Base-by-base conservation (phyloP, 2,888 invertebrate genomes). In the Xestia c-nigrum region DNA sequence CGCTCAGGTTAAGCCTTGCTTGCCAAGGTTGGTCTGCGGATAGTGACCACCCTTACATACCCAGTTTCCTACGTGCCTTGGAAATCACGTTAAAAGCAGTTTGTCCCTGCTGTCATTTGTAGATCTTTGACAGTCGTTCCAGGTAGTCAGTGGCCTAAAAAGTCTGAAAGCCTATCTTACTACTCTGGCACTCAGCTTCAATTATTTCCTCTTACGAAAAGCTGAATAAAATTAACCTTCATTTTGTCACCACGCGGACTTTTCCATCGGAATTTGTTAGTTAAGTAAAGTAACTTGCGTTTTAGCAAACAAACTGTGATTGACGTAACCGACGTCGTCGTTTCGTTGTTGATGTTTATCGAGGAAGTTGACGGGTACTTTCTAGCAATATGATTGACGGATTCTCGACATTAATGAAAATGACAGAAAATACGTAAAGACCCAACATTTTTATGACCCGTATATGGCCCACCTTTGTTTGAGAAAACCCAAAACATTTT, bases 161-260 rank as follows among this genome's bases (percentile, higher is more conserved):
- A 31, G 31, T 31, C 31, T 31, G 31, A 3, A 1, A 31, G 3
- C 31, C 31, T 2, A 31, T 31, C 31, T 31, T 31, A 31, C 31
- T 3, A n/a, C n/a, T n/a, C n/a, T n/a, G n/a, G 70, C 65, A 72
- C 59, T 79, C 40, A n/a, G 16, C 12, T 7, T 21, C 61, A 73
- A 70, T 80, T 68, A 73, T 78, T 75, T 74, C 43, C 52, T 55
- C 7, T 66, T 68, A 72, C 65, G 50, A 75, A 78, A 85, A 69
- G 57, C 65, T 68, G 24, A n/a, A 66, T 76, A 50, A 76, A 81
- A 67, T 73, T 47, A 65, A 76, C 71, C 77, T 77, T 64, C 31
- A 66, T 74, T 80, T 40, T 59, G 52, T 65, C 47, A 75, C 75
- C 43, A 67, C 63, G 52, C 21, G n/a, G 67, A 57, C 24, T 67